phyloP scores from a whole-genome alignment of 1,140 invertebrate species.

The Drosophila oshimai region DNA sequence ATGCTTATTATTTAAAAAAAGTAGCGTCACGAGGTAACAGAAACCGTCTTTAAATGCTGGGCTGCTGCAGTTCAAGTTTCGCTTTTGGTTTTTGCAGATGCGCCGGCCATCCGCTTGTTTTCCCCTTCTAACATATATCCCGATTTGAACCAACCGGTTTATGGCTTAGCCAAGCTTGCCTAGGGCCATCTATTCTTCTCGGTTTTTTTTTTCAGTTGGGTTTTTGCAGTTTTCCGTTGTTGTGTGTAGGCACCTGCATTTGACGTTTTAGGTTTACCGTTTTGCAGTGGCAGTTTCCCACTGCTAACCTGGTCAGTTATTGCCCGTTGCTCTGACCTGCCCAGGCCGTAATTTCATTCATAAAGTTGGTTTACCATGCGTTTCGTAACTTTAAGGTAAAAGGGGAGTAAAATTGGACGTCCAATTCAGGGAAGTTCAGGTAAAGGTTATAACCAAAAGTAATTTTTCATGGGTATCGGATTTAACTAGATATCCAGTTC shows the following conservation, averaged over 20 bases:
- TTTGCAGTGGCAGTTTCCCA: conserved; percentile 45
- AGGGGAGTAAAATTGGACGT: not conserved
- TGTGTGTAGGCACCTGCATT: conserved; percentile 64
- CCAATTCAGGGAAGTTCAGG: not conserved
- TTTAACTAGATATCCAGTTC: too few relatives aligned
- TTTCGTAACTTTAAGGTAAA: conserved; percentile 15
- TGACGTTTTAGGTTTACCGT: conserved; percentile 63
- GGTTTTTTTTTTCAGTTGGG: not conserved
- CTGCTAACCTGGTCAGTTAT: conserved; percentile 49
- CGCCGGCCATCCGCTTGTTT: conserved; percentile 6
- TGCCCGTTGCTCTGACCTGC: conserved; percentile 12
- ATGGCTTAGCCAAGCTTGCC: conserved; percentile 59
- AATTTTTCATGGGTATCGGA: too few relatives aligned
- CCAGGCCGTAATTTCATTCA: conserved; percentile 51
- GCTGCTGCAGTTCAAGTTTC: conserved; percentile 19
- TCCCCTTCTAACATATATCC: not conserved
- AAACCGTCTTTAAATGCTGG: conserved; percentile 71
- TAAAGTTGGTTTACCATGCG: conserved; percentile 29
- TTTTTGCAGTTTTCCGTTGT: conserved; percentile 20
- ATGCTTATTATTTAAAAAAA: too few relatives aligned
- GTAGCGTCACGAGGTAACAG: conserved; percentile 29
- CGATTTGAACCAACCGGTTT: conserved; percentile 57
- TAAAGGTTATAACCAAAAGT: not conserved
- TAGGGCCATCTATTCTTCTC: conserved; percentile 56
- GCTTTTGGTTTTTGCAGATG: conserved; percentile 62